These are phyloP conservation scores for Brenthis daphne DNA, from an alignment of 2,888 invertebrate genomes.

Conservation along the genomic window DNA sequence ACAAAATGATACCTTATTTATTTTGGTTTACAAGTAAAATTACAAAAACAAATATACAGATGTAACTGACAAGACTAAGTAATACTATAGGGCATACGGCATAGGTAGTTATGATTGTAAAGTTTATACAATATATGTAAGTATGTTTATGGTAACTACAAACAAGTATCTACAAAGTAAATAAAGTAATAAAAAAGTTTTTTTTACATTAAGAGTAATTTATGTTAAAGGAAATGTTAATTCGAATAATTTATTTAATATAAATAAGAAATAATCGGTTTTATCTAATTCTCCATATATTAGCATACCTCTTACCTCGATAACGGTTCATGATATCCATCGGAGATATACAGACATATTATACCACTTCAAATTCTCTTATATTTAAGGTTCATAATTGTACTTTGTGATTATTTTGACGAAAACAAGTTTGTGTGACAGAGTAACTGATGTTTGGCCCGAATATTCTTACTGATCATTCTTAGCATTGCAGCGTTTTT, in stretches of 20 bases:
- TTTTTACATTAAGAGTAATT: not conserved
- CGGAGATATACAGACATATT: not conserved
- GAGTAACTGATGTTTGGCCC: not conserved
- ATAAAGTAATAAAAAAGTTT: no score
- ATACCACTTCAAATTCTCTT: not conserved
- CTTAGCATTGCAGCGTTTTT: no score
- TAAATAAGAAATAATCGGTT: conserved; percentile 1
- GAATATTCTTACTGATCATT: not conserved
- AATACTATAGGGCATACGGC: no score
- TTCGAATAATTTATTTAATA: not conserved
- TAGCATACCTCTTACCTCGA: conserved; percentile 1
- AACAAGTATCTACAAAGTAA: no score
- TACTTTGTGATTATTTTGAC: not conserved
- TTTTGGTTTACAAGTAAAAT: no score
- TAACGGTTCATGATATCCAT: not conserved
- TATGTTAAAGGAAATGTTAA: not conserved
- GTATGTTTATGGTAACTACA: no score
- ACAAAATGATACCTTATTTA: no score
- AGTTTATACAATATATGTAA: no score
- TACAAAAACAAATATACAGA: no score
- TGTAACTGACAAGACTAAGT: no score
- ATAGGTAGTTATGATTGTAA: no score
- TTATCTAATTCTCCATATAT: not conserved
- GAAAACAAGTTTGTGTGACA: conserved; percentile 2
- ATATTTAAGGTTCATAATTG: conserved; percentile 1